Base-by-base conservation (phyloP, 1,140 invertebrate genomes). In the Rhopalosiphum padi region DNA sequence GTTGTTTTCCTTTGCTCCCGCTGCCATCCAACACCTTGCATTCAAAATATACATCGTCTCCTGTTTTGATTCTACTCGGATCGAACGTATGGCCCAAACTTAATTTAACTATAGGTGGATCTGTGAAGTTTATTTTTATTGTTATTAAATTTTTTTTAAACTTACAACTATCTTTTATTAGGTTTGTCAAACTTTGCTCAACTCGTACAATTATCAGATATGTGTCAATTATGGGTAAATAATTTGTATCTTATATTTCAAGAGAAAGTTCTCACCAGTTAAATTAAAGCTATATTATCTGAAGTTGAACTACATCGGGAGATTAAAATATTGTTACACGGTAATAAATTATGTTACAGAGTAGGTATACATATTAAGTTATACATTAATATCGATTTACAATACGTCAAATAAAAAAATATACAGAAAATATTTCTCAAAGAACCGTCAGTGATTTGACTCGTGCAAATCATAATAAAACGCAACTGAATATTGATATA, bases 31-130 rank as follows among this genome's bases (percentile, higher is more conserved):
- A 86, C 25, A 93, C 48, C 21, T 82, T 83, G 95, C 98, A 98
- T 95, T 98, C 98, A 95, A 98, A 98, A 95, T 98, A 98, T 83
- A 98, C 98, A 95, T 98, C 98, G 94, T 98, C 98, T 77, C 98
- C 98, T 96, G 98, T 97, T 95, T 98, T 98, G 95, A 98, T 98
- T 95, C 98, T 97, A 94, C 97, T 97, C 23, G 98, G 97, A 94
- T 98, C 97, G 93, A 98, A 95, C 21, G 97, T 98, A 94, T 97
- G 98, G 94, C 98, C 98, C 94, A 98, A 96, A 94, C 97, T 96
- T 91, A 99, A 95, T 85, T 97, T 96, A 46, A 98, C 97, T 95
- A 97, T 97, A 30, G 98, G 98, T 55, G 97, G 97, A 96, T 98
- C 98, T 99, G 96, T 30, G 96, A 96, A 82, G 1, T n/a, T 68